Conservation (phyloP, 2,888 invertebrate genomes). For the Ophion ventricosus region DNA sequence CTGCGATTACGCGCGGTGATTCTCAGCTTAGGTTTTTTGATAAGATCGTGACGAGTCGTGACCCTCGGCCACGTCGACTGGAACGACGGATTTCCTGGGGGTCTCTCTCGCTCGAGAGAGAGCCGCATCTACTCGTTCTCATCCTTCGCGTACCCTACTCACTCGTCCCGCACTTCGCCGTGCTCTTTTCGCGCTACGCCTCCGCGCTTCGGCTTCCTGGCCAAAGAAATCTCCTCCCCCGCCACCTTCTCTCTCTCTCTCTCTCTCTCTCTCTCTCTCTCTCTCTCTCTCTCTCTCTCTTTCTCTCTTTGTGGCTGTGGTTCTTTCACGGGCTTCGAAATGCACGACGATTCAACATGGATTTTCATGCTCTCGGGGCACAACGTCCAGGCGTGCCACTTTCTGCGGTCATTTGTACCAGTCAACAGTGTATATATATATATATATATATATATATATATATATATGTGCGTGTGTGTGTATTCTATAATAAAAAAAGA, state of each 20-base stretch:
- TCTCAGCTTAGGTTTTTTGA: constrained; percentile 25
- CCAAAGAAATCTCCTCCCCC: constrained; percentile 51
- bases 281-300: constrained; percentile 3
- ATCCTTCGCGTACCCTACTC: background rate
- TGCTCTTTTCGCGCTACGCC: constrained; percentile 35
- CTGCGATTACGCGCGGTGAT: constrained; percentile 41
- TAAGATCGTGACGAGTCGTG: constrained; percentile 59
- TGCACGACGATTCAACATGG: constrained; percentile 25
- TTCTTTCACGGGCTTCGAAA: constrained; percentile 6
- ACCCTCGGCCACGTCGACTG: constrained; percentile 61
- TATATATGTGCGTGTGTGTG: background rate
- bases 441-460: background rate
- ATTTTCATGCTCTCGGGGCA: constrained; percentile 43
- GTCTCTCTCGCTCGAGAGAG: constrained; percentile 1
- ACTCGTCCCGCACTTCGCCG: constrained; percentile 3
- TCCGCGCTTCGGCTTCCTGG: constrained; percentile 50
- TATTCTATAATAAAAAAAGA: too few relatives aligned
- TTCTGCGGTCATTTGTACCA: background rate
- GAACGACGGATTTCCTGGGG: constrained; percentile 67
- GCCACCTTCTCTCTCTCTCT: constrained; percentile 24
- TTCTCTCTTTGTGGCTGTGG: background rate
- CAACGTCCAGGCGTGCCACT: constrained; percentile 27
- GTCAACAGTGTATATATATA: background rate
- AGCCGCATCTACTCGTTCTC: constrained; percentile 7
- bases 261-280: background rate